Conservation (phyloP, 2,113 vertebrate genomes). For the Zosterops hypoxanthus region DNA sequence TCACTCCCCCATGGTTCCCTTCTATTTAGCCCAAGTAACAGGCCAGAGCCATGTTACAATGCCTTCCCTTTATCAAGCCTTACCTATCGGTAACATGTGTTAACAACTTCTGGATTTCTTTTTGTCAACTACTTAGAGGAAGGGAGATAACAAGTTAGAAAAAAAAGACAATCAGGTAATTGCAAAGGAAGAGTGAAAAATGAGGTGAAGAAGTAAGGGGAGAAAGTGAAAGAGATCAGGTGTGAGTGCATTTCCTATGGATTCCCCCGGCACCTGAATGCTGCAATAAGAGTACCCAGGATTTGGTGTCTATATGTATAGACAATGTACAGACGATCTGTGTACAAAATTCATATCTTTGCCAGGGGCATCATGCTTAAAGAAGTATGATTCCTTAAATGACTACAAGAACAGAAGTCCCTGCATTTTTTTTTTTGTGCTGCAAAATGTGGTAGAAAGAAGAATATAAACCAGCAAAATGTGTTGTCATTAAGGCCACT, state of each 20-base stretch:
- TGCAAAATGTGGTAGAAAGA: not conserved
- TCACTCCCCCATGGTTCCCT: too few relatives aligned
- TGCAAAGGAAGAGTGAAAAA: not conserved
- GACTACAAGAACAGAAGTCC: not conserved
- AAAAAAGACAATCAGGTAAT: not conserved
- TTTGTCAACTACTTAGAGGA: not conserved
- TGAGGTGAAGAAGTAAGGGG: not conserved
- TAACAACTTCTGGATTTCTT: not conserved
- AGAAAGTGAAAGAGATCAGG: not conserved
- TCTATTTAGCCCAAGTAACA: not conserved
- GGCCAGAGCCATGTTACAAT: too few relatives aligned
- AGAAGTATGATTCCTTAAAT: not conserved
- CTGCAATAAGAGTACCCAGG: not conserved
- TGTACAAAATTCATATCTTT: not conserved
- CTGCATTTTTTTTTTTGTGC: not conserved
- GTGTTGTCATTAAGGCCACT: not conserved
- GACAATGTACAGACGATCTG: not conserved
- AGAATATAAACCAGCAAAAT: not conserved
- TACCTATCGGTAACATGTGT: accelerated
- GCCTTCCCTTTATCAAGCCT: not conserved
- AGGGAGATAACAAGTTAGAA: not conserved
- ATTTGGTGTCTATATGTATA: not conserved
- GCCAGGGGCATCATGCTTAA: not conserved
- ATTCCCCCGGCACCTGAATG: not conserved
- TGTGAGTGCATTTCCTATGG: not conserved